phyloP scores from a whole-genome alignment of 35 echinoderm and acorn worm species.

The Patiria miniata region DNA sequence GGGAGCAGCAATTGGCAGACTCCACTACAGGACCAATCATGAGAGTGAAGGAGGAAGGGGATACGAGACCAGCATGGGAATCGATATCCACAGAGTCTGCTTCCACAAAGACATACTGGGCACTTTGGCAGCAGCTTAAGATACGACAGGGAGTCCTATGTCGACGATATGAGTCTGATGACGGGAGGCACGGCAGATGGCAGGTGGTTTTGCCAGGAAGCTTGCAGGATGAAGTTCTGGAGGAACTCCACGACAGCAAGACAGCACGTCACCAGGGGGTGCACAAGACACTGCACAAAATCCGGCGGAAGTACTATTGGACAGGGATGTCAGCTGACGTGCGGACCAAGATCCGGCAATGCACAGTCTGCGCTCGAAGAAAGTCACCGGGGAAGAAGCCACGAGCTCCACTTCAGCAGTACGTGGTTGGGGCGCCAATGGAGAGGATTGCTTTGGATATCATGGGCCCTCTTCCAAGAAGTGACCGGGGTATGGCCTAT shows the following conservation, averaged over 20 bases:
- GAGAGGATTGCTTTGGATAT: too few relatives aligned
- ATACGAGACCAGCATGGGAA: not conserved
- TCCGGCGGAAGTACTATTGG: conserved; percentile 62
- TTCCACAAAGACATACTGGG: not conserved
- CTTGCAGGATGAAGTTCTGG: conserved; percentile 44
- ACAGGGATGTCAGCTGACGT: conserved; percentile 44
- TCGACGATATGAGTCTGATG: conserved; percentile 60
- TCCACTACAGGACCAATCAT: not conserved
- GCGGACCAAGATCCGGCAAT: conserved; percentile 25
- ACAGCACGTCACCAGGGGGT: conserved; percentile 41
- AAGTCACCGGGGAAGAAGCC: conserved; percentile 49
- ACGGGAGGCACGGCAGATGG: conserved; percentile 22
- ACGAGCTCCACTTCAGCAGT: too few relatives aligned
- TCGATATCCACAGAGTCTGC: not conserved
- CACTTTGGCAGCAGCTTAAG: conserved; percentile 57
- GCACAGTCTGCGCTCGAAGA: conserved; percentile 40
- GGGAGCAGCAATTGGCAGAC: not conserved
- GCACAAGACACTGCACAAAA: conserved; percentile 43
- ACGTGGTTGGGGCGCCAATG: too few relatives aligned
- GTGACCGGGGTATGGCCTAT: conserved; percentile 35
- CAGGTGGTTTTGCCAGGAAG: conserved; percentile 12
- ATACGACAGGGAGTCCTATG: conserved; percentile 54
- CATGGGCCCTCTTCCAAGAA: too few relatives aligned
- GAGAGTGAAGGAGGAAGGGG: not conserved
- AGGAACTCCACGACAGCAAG: conserved; percentile 44